These are phyloP conservation scores for Montifringilla adamsi DNA, from an alignment of 2,113 vertebrate species.

Conservation along the genomic window DNA sequence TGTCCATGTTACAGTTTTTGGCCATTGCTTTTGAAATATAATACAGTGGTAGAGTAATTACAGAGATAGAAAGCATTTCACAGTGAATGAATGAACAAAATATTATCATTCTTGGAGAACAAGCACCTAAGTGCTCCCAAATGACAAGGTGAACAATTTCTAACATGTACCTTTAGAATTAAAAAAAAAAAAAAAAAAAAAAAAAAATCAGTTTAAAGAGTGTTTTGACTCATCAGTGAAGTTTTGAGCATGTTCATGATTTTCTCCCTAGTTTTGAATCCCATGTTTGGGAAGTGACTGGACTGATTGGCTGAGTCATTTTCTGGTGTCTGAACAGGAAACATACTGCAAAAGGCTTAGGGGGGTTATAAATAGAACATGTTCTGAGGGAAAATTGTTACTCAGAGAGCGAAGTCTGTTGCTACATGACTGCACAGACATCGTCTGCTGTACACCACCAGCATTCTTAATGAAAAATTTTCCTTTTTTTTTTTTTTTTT, in stretches of 20 bases:
- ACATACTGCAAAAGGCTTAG: constrained; percentile 69
- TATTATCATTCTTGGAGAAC: not conserved
- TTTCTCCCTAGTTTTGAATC: not conserved
- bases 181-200: not conserved
- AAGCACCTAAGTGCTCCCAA: not conserved
- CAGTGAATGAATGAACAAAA: constrained; percentile 25
- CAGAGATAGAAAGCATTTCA: constrained; percentile 22
- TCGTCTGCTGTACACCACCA: not conserved
- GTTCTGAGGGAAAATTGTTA: constrained; percentile 51
- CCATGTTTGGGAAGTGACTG: constrained; percentile 30
- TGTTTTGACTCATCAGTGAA: not conserved
- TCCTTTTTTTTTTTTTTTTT: not conserved
- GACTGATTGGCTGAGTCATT: constrained; percentile 56
- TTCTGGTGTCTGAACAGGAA: constrained; percentile 76
- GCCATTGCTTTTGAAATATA: constrained; percentile 17
- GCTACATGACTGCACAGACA: not conserved
- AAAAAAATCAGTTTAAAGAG: not conserved
- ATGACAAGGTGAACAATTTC: not conserved
- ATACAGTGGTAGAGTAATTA: constrained; percentile 26
- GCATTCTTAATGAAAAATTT: not conserved
- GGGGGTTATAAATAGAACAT: constrained; percentile 70
- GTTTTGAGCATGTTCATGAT: not conserved
- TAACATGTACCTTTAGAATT: not conserved
- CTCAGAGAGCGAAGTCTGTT: constrained; percentile 40
- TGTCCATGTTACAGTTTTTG: not conserved